Conservation (phyloP, 1,140 invertebrate genomes). For the Conus betulinus region DNA sequence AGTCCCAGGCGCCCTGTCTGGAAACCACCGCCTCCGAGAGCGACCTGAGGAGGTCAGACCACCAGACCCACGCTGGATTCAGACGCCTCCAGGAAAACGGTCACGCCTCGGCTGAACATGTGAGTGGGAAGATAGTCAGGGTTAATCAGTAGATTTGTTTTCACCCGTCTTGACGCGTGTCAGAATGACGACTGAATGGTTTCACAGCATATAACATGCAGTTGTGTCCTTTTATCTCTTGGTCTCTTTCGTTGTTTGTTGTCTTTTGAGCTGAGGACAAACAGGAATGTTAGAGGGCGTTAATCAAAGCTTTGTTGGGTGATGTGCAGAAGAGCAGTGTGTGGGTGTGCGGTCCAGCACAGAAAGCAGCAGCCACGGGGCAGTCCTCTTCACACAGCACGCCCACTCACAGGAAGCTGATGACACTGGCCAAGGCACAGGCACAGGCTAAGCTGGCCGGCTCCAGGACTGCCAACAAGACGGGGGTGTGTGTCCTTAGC, state of each 20-base stretch:
- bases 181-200: too few relatives aligned
- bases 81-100: constrained; percentile 1
- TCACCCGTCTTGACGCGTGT: too few relatives aligned
- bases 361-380: not conserved
- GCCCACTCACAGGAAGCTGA: constrained; percentile 6
- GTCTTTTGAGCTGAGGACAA: too few relatives aligned
- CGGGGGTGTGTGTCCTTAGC: constrained; percentile 25
- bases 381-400: not conserved
- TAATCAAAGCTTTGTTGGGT: too few relatives aligned
- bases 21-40: not conserved
- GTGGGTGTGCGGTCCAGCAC: not conserved
- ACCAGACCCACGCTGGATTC: not conserved
- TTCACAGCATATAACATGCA: too few relatives aligned
- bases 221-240: too few relatives aligned
- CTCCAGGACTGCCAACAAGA: constrained; percentile 1
- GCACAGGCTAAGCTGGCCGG: not conserved
- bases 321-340: too few relatives aligned
- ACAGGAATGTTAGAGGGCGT: too few relatives aligned
- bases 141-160: too few relatives aligned
- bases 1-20: not conserved
- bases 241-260: too few relatives aligned
- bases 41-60: not conserved
- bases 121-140: not conserved
- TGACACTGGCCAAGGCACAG: constrained; percentile 21
- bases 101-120: not conserved